phyloP scores from a whole-genome alignment of 2,888 invertebrate genomes.

The Trachelus troglodyta region DNA sequence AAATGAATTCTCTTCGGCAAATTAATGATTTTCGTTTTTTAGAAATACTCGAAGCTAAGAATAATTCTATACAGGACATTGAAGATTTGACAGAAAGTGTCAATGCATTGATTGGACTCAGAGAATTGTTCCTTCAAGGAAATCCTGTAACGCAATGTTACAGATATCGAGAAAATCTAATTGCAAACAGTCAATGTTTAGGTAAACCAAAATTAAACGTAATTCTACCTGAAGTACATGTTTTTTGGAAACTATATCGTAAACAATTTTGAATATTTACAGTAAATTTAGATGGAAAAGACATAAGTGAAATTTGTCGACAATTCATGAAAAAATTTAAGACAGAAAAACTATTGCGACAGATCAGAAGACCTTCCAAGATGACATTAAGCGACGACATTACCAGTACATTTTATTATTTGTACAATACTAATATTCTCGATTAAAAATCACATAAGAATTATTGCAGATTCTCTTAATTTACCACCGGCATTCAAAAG shows the following conservation, averaged over 20 bases:
- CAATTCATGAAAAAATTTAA: slow-evolving; percentile 75
- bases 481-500: slow-evolving; percentile 59
- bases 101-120: slow-evolving; percentile 69
- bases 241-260: no score
- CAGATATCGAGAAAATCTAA: slow-evolving; percentile 76
- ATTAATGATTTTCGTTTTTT: slow-evolving; percentile 69
- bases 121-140: slow-evolving; percentile 71
- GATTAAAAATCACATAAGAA: neutral
- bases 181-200: slow-evolving; percentile 72
- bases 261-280: slow-evolving; percentile 24
- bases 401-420: slow-evolving; percentile 29
- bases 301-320: slow-evolving; percentile 71
- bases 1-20: slow-evolving; percentile 70
- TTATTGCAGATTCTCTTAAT: slow-evolving; percentile 52
- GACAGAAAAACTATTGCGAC: slow-evolving; percentile 67
- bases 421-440: neutral
- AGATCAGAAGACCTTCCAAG: slow-evolving; percentile 40
- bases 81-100: slow-evolving; percentile 70
- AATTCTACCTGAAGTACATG: neutral
- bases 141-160: slow-evolving; percentile 75
- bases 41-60: slow-evolving; percentile 70
- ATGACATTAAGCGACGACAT: slow-evolving; percentile 50
- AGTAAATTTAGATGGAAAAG: slow-evolving; percentile 74
- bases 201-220: slow-evolving; percentile 63
- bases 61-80: slow-evolving; percentile 71